A percentile compares a stretch with the other conserved stretches of the same genome.
Evolutionary conservation across 2,888 invertebrate species (phyloP).

Genomic region (Eueremaeus valkanovi): DNA sequence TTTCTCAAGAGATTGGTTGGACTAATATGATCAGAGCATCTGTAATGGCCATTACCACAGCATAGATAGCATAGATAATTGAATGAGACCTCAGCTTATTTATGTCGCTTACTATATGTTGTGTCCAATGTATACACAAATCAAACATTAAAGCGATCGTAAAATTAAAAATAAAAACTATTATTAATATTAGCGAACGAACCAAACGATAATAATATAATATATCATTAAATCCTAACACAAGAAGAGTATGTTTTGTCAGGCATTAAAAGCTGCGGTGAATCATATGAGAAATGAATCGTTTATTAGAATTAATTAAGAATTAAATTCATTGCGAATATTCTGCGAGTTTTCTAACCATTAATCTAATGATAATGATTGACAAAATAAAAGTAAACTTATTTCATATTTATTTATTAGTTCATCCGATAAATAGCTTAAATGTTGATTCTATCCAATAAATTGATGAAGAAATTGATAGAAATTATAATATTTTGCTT

Average conservation of each 20-base stretch:
- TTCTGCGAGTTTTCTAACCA: not conserved
- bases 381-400: not conserved
- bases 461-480: not conserved
- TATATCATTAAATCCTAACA: not conserved
- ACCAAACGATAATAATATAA: not conserved
- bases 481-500: not conserved
- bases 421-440: not conserved
- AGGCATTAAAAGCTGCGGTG: too few relatives aligned
- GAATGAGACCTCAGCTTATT: constrained; percentile 7
- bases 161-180: constrained; percentile 11
- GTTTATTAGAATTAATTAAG: not conserved
- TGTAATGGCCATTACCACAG: constrained; percentile 27
- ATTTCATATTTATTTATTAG: not conserved
- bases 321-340: not conserved
- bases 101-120: not conserved
- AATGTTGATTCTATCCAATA: not conserved
- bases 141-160: constrained; percentile 16
- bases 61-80: constrained; percentile 22
- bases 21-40: constrained; percentile 16
- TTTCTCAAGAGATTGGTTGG: constrained; percentile 7
- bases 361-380: not conserved
- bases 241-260: too few relatives aligned
- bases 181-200: not conserved
- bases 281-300: too few relatives aligned
- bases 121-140: not conserved